Percentiles rank a stretch among this genome's conserved stretches.
Conservation (phyloP, 2,888 invertebrate genomes). For the Meteorus colon region DNA sequence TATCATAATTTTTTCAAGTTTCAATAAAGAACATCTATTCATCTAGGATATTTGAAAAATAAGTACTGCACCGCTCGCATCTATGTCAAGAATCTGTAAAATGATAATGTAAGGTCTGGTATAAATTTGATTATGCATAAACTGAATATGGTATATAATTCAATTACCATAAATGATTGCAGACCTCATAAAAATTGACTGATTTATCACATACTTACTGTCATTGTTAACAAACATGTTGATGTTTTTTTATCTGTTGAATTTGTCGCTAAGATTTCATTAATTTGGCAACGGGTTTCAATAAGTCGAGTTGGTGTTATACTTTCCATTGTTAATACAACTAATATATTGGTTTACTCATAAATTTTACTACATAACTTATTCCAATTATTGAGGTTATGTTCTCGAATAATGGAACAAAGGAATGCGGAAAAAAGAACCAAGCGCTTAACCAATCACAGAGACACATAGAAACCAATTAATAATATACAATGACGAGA, state of each 20-base stretch:
- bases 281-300: conserved; percentile 53
- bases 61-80: too few relatives aligned
- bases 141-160: not conserved
- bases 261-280: conserved; percentile 51
- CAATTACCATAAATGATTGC: not conserved
- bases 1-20: too few relatives aligned
- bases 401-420: not conserved
- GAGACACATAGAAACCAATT: too few relatives aligned
- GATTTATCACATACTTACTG: conserved; percentile 46
- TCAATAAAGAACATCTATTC: too few relatives aligned
- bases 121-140: not conserved
- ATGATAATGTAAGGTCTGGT: too few relatives aligned
- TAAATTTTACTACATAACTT: too few relatives aligned
- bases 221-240: conserved; percentile 53
- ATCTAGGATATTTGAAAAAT: too few relatives aligned
- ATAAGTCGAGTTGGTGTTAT: conserved; percentile 50
- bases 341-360: too few relatives aligned
- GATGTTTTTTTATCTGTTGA: conserved; percentile 49
- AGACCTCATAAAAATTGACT: not conserved
- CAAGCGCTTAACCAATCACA: too few relatives aligned
- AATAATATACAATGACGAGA: too few relatives aligned
- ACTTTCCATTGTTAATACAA: conserved; percentile 37
- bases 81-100: too few relatives aligned
- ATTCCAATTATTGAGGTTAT: not conserved
- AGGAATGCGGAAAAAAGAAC: too few relatives aligned